Evolutionary conservation across 1,140 invertebrate genomes (phyloP).

Genomic region (Platorchestia sp.): DNA sequence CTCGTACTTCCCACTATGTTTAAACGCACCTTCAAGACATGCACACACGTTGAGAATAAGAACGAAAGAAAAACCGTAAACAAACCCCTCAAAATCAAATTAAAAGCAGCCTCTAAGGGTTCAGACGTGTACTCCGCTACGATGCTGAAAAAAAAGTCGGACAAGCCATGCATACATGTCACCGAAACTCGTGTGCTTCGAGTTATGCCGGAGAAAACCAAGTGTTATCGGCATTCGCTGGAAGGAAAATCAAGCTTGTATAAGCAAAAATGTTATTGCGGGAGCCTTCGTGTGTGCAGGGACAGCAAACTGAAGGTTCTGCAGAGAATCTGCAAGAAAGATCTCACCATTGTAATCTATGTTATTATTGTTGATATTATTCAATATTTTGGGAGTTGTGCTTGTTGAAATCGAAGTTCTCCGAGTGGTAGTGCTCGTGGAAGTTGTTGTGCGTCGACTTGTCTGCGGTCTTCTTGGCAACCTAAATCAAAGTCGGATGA

Average conservation of each 20-base stretch:
- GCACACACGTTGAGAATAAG: too few species aligned
- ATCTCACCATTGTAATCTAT: conserved; percentile 55
- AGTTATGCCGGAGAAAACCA: background rate
- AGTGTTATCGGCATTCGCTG: background rate
- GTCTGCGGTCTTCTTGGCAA: conserved; percentile 4
- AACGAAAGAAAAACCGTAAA: too few species aligned
- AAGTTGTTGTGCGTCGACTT: conserved; percentile 25
- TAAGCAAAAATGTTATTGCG: background rate
- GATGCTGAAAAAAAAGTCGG: background rate
- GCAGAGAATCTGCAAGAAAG: conserved; percentile 3
- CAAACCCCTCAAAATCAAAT: too few species aligned
- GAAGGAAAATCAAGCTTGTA: background rate
- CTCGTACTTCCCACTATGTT: too few species aligned
- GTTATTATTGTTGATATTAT: conserved; percentile 30
- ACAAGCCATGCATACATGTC: background rate
- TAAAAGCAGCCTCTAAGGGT: background rate
- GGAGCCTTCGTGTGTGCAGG: background rate
- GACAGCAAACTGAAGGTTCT: conserved; percentile 38
- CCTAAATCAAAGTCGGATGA: background rate
- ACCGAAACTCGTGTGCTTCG: background rate
- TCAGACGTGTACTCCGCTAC: background rate
- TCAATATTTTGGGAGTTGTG: background rate
- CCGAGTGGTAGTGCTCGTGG: conserved; percentile 19
- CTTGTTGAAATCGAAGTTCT: background rate
- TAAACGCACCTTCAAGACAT: too few species aligned